Percentiles rank a stretch among this genome's conserved stretches.
phyloP scores from a whole-genome alignment of 2,113 vertebrate genomes.

The Spea bombifrons region DNA sequence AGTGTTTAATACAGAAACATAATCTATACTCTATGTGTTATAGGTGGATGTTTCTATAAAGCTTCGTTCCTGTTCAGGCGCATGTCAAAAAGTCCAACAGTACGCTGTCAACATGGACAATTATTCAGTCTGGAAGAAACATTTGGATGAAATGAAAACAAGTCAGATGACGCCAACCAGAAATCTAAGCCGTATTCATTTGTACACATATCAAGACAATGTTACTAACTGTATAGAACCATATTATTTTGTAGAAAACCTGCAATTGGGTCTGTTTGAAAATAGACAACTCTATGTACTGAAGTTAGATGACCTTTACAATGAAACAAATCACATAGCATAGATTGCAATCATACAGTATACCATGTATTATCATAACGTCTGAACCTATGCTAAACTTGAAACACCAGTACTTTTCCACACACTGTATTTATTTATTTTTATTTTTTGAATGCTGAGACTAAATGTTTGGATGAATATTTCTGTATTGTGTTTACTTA shows the following conservation, averaged over 20 bases:
- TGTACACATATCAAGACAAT: background rate
- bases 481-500: too few relatives aligned
- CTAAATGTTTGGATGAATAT: too few relatives aligned
- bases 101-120: background rate
- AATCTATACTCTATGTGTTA: conserved; percentile 5
- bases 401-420: too few relatives aligned
- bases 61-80: conserved; percentile 63
- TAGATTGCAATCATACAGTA: too few relatives aligned
- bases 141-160: conserved; percentile 2
- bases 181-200: background rate
- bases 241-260: background rate
- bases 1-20: too few relatives aligned
- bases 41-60: conserved; percentile 70
- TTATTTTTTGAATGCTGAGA: too few relatives aligned
- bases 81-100: conserved; percentile 53
- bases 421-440: too few relatives aligned
- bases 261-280: conserved; percentile 18
- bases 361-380: too few relatives aligned
- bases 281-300: conserved; percentile 40
- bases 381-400: too few relatives aligned
- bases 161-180: background rate
- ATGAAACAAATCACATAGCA: background rate
- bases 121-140: conserved; percentile 9
- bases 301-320: conserved; percentile 1
- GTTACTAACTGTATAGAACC: background rate